phyloP scores from a whole-genome alignment of 2,113 vertebrate species.

The Symphodus melops region DNA sequence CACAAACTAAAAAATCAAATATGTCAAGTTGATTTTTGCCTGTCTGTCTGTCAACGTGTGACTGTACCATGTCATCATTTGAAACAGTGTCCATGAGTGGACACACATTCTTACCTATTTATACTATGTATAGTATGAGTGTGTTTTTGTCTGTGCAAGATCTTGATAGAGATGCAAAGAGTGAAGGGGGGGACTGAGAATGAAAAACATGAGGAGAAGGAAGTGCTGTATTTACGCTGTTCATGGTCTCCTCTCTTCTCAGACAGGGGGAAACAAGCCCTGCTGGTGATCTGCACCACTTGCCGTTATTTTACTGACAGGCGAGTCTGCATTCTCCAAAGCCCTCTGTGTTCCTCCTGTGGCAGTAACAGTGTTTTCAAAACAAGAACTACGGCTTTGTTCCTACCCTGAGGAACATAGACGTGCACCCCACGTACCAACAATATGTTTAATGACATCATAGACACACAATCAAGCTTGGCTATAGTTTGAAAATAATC shows the following conservation, averaged over 20 bases:
- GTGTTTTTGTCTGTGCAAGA: slow-evolving; percentile 30
- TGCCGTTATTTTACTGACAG: slow-evolving; percentile 66
- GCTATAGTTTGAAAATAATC: slow-evolving; percentile 6
- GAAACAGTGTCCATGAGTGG: slow-evolving; percentile 20
- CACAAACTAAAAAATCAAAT: slow-evolving; percentile 5
- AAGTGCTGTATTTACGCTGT: slow-evolving; percentile 76
- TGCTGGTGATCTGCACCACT: slow-evolving; percentile 63
- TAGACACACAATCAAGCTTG: slow-evolving; percentile 32
- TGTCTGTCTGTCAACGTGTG: slow-evolving; percentile 26
- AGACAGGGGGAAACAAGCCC: slow-evolving; percentile 75
- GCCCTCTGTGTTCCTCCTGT: slow-evolving; percentile 49
- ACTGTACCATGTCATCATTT: slow-evolving; percentile 34
- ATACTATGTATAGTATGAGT: too few species aligned
- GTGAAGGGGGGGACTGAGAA: slow-evolving; percentile 50
- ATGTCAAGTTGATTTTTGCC: slow-evolving; percentile 18
- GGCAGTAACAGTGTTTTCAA: slow-evolving; percentile 61
- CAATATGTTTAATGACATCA: slow-evolving; percentile 46
- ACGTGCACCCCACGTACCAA: slow-evolving; percentile 45
- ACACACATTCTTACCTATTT: slow-evolving; percentile 28
- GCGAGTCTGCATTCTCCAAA: slow-evolving; percentile 50
- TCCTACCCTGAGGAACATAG: slow-evolving; percentile 49
- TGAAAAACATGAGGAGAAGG: slow-evolving; percentile 75
- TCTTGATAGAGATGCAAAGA: slow-evolving; percentile 29
- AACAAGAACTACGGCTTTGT: slow-evolving; percentile 60
- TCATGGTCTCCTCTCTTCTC: slow-evolving; percentile 67